A percentile compares a stretch with the other conserved stretches of the same genome.
Conservation (phyloP, 1,140 invertebrate genomes). For the Lordiphosa clarofinis region DNA sequence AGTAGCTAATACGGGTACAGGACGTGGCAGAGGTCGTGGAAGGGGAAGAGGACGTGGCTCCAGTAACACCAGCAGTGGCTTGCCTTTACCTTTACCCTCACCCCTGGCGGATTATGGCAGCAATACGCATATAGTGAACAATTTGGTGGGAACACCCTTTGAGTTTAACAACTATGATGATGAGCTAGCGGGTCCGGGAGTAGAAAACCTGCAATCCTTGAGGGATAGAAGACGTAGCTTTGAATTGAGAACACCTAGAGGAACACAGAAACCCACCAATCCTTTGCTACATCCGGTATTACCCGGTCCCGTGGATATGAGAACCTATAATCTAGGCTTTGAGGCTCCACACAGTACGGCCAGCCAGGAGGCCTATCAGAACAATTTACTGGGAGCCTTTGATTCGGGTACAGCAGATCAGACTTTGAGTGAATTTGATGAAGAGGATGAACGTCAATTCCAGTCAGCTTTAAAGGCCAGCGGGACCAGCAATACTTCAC, state of each 20-base stretch:
- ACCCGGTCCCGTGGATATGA: constrained; percentile 92
- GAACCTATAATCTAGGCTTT: constrained; percentile 86
- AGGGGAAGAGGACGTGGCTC: constrained; percentile 80
- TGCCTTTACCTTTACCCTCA: constrained; percentile 61
- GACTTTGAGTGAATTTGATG: constrained; percentile 86
- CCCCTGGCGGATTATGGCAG: constrained; percentile 71
- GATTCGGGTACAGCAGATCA: constrained; percentile 84
- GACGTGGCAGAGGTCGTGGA: constrained; percentile 86
- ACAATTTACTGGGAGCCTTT: constrained; percentile 85
- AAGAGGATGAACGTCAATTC: constrained; percentile 89
- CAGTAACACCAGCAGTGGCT: constrained; percentile 28
- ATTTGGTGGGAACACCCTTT: constrained; percentile 91
- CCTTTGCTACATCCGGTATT: constrained; percentile 82
- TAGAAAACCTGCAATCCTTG: constrained; percentile 89
- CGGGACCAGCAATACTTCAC: constrained; percentile 74
- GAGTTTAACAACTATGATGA: constrained; percentile 91
- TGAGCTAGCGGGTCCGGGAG: constrained; percentile 85
- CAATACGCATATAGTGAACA: constrained; percentile 81
- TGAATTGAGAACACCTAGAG: constrained; percentile 42
- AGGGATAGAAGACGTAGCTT: constrained; percentile 87
- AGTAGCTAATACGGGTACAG: constrained; percentile 61
- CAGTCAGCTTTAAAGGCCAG: constrained; percentile 84
- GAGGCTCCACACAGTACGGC: constrained; percentile 81
- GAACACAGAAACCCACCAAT: constrained; percentile 12
- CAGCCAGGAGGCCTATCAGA: constrained; percentile 81